Evolutionary conservation across 2,797 vertebrate species (phyloP).

Genomic region (Pitangus sulphuratus): DNA sequence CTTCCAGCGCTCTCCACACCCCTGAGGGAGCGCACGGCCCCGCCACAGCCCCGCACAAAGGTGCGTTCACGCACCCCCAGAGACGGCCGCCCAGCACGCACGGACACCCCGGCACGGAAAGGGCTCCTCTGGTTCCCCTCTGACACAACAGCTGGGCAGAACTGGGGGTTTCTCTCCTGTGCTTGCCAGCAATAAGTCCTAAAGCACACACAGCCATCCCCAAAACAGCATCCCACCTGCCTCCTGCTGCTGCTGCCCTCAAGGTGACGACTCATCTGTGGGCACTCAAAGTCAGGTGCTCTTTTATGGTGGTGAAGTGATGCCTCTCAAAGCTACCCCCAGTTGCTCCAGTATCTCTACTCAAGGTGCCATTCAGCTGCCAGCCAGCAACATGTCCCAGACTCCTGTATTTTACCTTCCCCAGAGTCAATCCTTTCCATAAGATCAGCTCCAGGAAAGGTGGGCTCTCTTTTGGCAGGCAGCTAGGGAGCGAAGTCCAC

Average conservation of each 20-base stretch:
- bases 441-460: background rate
- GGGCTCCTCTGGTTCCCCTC: background rate
- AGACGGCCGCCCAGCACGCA: fast-evolving
- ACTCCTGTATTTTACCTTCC: fast-evolving
- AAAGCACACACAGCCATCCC: background rate
- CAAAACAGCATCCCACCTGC: fast-evolving
- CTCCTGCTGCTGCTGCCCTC: background rate
- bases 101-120: fast-evolving
- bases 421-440: fast-evolving
- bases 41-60: background rate
- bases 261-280: fast-evolving
- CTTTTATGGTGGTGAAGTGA: fast-evolving
- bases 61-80: background rate
- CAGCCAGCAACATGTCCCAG: background rate
- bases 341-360: background rate
- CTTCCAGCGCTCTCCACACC: background rate
- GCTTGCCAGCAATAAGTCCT: background rate
- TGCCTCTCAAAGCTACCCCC: background rate
- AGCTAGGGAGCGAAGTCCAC: background rate
- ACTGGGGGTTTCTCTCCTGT: fast-evolving
- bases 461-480: background rate
- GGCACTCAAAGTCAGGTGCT: fast-evolving
- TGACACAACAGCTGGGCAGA: fast-evolving
- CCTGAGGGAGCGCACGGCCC: background rate
- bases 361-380: background rate